A percentile compares a stretch with the other conserved stretches of the same genome.
These are phyloP conservation scores for Pelecanus crispus DNA, from an alignment of 2,113 vertebrate species.

Conservation along the genomic window DNA sequence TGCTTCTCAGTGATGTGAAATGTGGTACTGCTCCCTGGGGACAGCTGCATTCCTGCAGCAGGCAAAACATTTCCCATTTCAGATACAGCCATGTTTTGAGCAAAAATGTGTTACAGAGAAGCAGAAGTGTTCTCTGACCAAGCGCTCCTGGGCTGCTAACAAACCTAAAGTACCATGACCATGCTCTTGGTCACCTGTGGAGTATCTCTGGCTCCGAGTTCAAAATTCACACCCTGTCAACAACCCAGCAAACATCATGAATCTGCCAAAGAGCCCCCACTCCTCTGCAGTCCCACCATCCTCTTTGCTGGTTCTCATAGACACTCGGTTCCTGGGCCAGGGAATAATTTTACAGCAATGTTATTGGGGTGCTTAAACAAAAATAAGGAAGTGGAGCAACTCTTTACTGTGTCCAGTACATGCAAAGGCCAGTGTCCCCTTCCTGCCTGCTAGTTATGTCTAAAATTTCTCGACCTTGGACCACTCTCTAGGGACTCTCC, in stretches of 20 bases:
- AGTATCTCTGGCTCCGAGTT: background rate
- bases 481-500: background rate
- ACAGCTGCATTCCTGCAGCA: background rate
- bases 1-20: background rate
- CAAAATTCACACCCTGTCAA: background rate
- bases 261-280: background rate
- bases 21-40: background rate
- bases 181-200: background rate
- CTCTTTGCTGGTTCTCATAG: background rate
- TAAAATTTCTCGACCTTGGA: background rate
- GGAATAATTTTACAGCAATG: background rate
- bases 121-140: background rate
- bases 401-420: background rate
- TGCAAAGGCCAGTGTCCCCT: background rate
- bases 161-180: background rate
- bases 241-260: background rate
- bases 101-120: background rate
- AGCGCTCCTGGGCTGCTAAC: background rate
- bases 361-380: background rate
- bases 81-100: background rate
- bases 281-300: background rate
- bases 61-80: background rate
- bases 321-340: background rate
- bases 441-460: background rate
- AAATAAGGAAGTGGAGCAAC: background rate